Conservation (phyloP, 2,113 vertebrate species). For the Engraulis encrasicolus region DNA sequence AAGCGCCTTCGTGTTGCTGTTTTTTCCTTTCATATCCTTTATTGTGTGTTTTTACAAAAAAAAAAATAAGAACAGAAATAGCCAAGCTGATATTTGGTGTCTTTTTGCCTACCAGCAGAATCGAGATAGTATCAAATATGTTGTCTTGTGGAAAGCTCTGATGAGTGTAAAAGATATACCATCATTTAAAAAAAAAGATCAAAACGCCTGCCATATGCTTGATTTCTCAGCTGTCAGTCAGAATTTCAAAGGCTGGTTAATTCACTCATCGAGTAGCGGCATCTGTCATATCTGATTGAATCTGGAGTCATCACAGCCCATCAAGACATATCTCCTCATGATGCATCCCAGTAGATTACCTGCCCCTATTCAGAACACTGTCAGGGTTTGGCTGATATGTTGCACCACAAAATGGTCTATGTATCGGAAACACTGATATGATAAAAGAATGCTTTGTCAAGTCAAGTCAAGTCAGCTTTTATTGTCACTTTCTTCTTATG, state of each 20-base stretch:
- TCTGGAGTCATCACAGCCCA: background rate
- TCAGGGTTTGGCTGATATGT: too few relatives aligned
- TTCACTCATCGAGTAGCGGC: background rate
- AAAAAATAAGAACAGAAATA: too few relatives aligned
- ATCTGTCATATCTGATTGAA: background rate
- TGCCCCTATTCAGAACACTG: background rate
- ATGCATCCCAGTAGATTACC: background rate
- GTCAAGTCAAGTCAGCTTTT: too few relatives aligned
- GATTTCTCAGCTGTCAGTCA: background rate
- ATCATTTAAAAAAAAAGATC: too few relatives aligned
- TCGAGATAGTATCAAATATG: background rate
- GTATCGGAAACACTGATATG: too few relatives aligned
- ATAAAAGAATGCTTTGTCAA: too few relatives aligned
- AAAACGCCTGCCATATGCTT: background rate
- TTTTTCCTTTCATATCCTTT: background rate
- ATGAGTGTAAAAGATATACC: too few relatives aligned
- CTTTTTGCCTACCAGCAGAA: background rate
- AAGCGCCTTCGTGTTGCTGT: constrained; percentile 24
- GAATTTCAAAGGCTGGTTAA: background rate
- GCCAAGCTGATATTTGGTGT: background rate
- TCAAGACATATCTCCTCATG: background rate
- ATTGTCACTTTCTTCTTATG: too few relatives aligned
- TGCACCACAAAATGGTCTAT: too few relatives aligned
- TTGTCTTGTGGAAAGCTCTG: too few relatives aligned
- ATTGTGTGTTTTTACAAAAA: background rate